phyloP scores from a whole-genome alignment of 2,797 vertebrate genomes.

The Chelidonichthys spinosus region DNA sequence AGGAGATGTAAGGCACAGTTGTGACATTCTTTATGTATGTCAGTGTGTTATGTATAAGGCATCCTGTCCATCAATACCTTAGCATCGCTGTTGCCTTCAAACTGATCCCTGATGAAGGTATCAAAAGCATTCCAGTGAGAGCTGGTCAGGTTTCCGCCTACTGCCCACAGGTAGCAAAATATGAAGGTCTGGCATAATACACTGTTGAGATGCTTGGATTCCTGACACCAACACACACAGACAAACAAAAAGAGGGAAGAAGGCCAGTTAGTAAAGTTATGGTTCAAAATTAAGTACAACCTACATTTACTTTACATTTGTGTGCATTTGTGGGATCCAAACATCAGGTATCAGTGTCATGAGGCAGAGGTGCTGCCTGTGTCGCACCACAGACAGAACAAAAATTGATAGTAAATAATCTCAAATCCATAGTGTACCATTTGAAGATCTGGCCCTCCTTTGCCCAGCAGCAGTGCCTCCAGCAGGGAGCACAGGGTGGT shows the following conservation, averaged over 20 bases:
- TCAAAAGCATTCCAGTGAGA: constrained; percentile 86
- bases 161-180: constrained; percentile 89
- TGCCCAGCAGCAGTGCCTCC: constrained; percentile 86
- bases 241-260: constrained; percentile 22
- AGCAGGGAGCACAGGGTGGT: constrained; percentile 89
- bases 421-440: constrained; percentile 78
- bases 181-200: constrained; percentile 88
- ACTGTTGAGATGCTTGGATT: constrained; percentile 76
- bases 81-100: constrained; percentile 83
- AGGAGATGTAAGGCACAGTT: background rate
- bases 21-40: background rate
- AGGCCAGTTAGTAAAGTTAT: background rate
- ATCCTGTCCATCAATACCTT: constrained; percentile 76
- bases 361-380: no score
- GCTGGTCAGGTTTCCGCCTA: constrained; percentile 87
- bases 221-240: constrained; percentile 73
- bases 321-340: background rate
- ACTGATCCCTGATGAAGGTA: constrained; percentile 85
- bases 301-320: background rate
- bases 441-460: constrained; percentile 78
- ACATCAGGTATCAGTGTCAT: background rate
- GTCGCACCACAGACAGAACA: background rate
- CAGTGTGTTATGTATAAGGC: background rate
- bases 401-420: constrained; percentile 1
- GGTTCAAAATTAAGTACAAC: background rate